Conservation (phyloP, 92 coral and sea anemone genomes). For the Umimayanthus chanpuru region DNA sequence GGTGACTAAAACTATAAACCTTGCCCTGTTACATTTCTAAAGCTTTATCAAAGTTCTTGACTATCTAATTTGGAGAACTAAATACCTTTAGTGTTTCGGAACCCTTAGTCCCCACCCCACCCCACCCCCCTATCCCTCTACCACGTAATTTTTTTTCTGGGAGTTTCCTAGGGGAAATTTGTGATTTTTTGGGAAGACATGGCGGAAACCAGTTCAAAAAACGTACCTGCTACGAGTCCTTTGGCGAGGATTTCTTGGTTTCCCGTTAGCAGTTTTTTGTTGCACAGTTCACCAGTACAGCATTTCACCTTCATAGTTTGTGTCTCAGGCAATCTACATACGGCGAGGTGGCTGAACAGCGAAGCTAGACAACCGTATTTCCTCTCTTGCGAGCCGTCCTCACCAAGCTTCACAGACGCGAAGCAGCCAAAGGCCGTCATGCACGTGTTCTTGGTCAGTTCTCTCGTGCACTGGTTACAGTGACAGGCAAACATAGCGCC, state of each 20-base stretch:
- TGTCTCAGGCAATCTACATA: slow-evolving; percentile 28
- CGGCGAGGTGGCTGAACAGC: not conserved
- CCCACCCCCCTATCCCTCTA: too few species aligned
- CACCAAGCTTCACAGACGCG: slow-evolving; percentile 38
- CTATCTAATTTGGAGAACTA: not conserved
- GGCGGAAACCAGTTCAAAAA: too few species aligned
- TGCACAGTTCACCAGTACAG: slow-evolving; percentile 67
- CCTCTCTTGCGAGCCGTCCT: slow-evolving; percentile 43
- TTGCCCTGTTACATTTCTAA: not conserved
- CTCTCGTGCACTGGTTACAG: slow-evolving; percentile 51
- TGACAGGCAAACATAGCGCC: slow-evolving; percentile 43
- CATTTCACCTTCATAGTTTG: slow-evolving; percentile 53
- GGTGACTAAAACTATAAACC: not conserved
- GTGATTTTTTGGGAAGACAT: too few species aligned
- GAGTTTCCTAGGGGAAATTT: too few species aligned
- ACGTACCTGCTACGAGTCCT: slow-evolving; percentile 30
- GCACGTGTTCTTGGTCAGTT: slow-evolving; percentile 43
- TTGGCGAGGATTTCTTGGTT: not conserved
- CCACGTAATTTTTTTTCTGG: too few species aligned
- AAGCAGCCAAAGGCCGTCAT: slow-evolving; percentile 51
- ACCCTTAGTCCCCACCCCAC: too few species aligned
- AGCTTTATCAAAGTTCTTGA: too few species aligned
- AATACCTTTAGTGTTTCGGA: too few species aligned
- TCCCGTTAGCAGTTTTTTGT: slow-evolving; percentile 1
- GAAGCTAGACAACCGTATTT: slow-evolving; percentile 57